These are phyloP conservation scores for Corvus hawaiiensis DNA, from an alignment of 2,113 vertebrate genomes.

Conservation along the genomic window DNA sequence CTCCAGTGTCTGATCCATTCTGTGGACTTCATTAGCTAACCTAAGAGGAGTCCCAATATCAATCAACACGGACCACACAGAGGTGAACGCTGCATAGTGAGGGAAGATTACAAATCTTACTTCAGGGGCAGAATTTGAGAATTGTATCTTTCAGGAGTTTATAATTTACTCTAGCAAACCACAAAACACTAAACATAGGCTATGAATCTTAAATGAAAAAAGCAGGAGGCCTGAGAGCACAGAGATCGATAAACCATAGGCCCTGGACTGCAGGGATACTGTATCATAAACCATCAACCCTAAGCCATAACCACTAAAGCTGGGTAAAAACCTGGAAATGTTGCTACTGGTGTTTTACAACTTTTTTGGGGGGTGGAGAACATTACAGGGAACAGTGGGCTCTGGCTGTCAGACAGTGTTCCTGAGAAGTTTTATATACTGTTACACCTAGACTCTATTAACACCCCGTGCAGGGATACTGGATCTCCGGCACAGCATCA, in stretches of 20 bases:
- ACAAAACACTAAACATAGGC: neutral
- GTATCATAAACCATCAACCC: neutral
- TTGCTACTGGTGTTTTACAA: neutral
- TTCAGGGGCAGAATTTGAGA: neutral
- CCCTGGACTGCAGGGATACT: neutral
- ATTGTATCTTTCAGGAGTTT: neutral
- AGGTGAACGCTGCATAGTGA: neutral
- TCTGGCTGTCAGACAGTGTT: neutral
- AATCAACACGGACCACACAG: neutral
- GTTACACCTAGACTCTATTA: neutral
- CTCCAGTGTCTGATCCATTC: neutral
- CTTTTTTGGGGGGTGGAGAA: neutral
- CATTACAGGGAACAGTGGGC: neutral
- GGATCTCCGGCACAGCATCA: neutral
- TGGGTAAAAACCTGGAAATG: neutral
- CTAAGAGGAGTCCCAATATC: neutral
- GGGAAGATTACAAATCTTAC: neutral
- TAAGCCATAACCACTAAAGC: neutral
- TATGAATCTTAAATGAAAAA: neutral
- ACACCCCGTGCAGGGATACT: fast-evolving
- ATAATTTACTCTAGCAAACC: neutral
- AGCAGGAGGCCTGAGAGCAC: neutral
- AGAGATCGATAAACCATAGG: neutral
- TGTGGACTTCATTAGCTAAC: neutral
- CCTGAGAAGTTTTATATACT: neutral